A percentile compares a stretch with the other conserved stretches of the same genome.
Conservation (phyloP, 2,797 vertebrate genomes). For the Siniperca obscura region DNA sequence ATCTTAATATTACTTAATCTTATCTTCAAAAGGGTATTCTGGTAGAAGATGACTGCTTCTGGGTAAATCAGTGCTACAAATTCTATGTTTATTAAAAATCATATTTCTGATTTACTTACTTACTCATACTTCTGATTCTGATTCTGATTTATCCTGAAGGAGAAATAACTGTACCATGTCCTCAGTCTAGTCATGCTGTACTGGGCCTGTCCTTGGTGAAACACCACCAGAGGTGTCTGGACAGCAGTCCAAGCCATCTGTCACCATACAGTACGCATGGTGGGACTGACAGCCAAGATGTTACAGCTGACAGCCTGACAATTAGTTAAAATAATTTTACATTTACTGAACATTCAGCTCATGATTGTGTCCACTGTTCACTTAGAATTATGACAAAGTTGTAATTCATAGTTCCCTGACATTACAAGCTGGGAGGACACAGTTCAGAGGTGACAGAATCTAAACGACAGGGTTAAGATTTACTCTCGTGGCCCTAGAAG, state of each 20-base stretch:
- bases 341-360: background rate
- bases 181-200: background rate
- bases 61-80: background rate
- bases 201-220: conserved; percentile 6
- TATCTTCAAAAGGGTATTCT: background rate
- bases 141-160: background rate
- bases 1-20: background rate
- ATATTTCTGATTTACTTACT: background rate
- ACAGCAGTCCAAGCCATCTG: conserved; percentile 15
- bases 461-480: background rate
- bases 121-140: no score
- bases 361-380: background rate
- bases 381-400: background rate
- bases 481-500: background rate
- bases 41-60: background rate
- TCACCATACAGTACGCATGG: background rate
- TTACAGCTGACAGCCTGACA: background rate
- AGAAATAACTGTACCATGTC: background rate
- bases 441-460: conserved; percentile 7
- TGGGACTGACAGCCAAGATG: background rate
- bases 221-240: conserved; percentile 8
- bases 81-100: background rate
- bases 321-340: background rate
- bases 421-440: background rate
- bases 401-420: background rate